A percentile compares a stretch with the other conserved stretches of the same genome.
Evolutionary conservation across 1,140 invertebrate genomes (phyloP).

Genomic region (Goniozus legneri): DNA sequence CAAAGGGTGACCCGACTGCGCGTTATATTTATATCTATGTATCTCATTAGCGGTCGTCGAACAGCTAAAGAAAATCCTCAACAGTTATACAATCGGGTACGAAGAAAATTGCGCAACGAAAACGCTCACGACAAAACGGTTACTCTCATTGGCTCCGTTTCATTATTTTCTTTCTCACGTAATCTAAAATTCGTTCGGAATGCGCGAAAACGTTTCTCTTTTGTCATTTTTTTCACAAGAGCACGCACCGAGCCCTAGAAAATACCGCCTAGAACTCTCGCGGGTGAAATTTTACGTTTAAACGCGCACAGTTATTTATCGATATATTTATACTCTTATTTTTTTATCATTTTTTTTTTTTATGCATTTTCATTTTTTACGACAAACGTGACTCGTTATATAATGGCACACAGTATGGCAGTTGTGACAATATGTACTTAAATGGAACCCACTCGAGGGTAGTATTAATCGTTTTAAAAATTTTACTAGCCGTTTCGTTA

Average conservation of each 20-base stretch:
- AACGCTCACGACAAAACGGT: background rate
- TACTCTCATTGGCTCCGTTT: background rate
- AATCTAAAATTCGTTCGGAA: no score
- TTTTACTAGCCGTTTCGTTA: conserved; percentile 19
- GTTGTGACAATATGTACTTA: conserved; percentile 54
- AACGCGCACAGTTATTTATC: conserved; percentile 17
- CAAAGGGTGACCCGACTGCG: background rate
- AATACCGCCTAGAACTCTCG: background rate
- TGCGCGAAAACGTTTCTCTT: background rate
- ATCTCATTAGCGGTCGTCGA: no score
- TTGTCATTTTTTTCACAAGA: background rate
- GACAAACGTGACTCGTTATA: conserved; percentile 47
- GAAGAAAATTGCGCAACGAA: no score
- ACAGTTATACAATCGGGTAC: no score
- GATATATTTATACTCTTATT: conserved; percentile 1
- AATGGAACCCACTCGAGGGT: conserved; percentile 38
- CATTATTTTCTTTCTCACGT: no score
- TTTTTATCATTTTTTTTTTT: conserved; percentile 8
- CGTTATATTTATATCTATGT: background rate
- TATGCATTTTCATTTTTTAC: conserved; percentile 28
- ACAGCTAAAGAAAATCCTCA: no score
- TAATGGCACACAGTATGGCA: conserved; percentile 56
- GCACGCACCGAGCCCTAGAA: background rate
- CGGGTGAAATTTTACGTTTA: conserved; percentile 3
- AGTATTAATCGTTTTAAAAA: conserved; percentile 25